These are phyloP conservation scores for Frankliniella intonsa DNA, from an alignment of 2,888 invertebrate species.

Conservation along the genomic window DNA sequence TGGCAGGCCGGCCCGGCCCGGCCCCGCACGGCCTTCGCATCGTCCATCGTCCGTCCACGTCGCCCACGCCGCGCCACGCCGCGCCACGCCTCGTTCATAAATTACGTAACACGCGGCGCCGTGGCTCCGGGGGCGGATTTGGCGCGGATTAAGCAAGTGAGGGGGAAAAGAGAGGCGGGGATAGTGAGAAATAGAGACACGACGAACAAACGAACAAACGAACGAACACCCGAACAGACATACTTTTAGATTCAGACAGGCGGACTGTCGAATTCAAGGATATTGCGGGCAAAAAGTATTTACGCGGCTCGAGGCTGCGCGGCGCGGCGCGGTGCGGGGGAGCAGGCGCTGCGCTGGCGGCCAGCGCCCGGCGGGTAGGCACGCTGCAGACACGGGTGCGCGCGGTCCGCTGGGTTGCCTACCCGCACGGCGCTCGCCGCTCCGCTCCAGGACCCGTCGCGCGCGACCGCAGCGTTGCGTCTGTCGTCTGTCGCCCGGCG, in stretches of 20 bases:
- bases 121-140: neutral
- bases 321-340: neutral
- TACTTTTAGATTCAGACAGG: too few species aligned
- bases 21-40: neutral
- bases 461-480: too few species aligned
- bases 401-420: conserved; percentile 35
- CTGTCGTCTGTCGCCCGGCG: neutral
- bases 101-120: neutral
- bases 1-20: neutral
- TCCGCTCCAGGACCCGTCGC: neutral
- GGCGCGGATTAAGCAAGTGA: neutral
- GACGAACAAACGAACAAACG: too few species aligned
- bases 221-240: too few species aligned
- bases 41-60: conserved; percentile 16
- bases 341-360: neutral
- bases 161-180: too few species aligned
- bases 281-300: too few species aligned
- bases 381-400: conserved; percentile 43
- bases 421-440: neutral
- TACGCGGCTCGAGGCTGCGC: neutral
- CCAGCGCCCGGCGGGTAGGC: conserved; percentile 18
- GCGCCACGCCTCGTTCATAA: conserved; percentile 11
- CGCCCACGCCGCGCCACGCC: conserved; percentile 29
- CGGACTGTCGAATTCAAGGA: too few species aligned
- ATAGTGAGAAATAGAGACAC: too few species aligned